phyloP scores from a whole-genome alignment of 2,113 vertebrate species.

The Struthio camelus region DNA sequence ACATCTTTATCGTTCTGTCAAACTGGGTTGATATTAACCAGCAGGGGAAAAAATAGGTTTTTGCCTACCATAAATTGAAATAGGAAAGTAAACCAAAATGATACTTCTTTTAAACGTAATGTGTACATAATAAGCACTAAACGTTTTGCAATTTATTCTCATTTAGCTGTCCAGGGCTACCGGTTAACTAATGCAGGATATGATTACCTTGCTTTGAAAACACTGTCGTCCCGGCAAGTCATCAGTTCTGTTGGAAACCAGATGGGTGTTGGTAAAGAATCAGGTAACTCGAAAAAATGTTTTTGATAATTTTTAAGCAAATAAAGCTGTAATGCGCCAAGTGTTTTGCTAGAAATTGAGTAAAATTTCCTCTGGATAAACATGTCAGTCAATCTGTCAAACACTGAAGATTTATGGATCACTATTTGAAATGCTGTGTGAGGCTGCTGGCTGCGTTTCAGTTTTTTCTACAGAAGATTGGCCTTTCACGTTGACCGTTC shows the following conservation, averaged over 20 bases:
- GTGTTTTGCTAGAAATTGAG: neutral
- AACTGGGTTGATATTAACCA: neutral
- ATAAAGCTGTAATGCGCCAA: neutral
- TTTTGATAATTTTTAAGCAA: neutral
- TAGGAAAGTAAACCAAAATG: neutral
- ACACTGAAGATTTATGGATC: neutral
- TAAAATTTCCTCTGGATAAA: neutral
- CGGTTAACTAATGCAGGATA: slow-evolving; percentile 92
- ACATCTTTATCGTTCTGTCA: neutral
- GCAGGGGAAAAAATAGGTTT: fast-evolving
- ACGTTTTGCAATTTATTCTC: slow-evolving; percentile 17
- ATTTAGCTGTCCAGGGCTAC: slow-evolving; percentile 92
- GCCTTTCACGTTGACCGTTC: neutral
- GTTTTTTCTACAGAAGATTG: neutral
- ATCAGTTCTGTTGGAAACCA: slow-evolving; percentile 93
- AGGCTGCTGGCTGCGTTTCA: neutral
- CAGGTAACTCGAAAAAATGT: slow-evolving; percentile 76
- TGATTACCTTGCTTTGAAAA: slow-evolving; percentile 95
- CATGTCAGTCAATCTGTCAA: neutral
- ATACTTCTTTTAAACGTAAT: neutral
- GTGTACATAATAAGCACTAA: neutral
- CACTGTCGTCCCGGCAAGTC: slow-evolving; percentile 88
- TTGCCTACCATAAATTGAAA: neutral
- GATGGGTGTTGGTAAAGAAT: slow-evolving; percentile 98
- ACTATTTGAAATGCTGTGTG: neutral